These are phyloP conservation scores for Aspidoscelis tigris DNA, from an alignment of 2,113 vertebrate genomes.

Conservation along the genomic window DNA sequence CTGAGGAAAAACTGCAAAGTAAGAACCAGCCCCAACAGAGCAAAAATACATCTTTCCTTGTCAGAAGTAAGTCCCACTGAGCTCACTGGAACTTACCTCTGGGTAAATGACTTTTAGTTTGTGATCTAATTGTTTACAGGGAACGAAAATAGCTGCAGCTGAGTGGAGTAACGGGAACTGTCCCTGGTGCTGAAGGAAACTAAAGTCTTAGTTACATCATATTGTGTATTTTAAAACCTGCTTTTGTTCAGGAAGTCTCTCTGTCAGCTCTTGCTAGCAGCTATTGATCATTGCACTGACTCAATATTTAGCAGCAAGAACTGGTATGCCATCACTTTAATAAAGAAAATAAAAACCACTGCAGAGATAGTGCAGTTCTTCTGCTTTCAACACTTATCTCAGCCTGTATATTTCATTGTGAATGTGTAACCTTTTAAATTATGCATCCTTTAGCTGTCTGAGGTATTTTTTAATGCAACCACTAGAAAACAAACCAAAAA, in stretches of 20 bases:
- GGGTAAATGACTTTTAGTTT: not conserved
- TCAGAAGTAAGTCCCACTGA: not conserved
- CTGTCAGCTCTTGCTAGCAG: constrained; percentile 43
- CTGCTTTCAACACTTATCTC: constrained; percentile 33
- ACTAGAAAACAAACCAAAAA: constrained; percentile 26
- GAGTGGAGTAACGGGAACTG: constrained; percentile 14
- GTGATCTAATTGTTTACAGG: not conserved
- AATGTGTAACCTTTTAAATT: constrained; percentile 14
- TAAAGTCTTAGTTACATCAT: constrained; percentile 32
- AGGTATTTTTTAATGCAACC: constrained; percentile 10
- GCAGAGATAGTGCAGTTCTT: constrained; percentile 39
- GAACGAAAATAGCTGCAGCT: too few species aligned
- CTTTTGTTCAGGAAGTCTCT: constrained; percentile 44
- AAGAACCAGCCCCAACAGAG: not conserved
- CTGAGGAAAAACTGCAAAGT: not conserved
- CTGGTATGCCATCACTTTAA: constrained; percentile 29
- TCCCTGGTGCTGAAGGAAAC: constrained; percentile 41
- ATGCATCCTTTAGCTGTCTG: constrained; percentile 6
- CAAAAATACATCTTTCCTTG: not conserved
- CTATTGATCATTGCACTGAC: constrained; percentile 39
- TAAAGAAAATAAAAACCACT: constrained; percentile 38
- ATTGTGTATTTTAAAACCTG: constrained; percentile 40
- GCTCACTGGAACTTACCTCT: not conserved
- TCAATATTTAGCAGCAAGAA: constrained; percentile 48
- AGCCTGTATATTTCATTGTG: not conserved